Percentiles rank a stretch among this genome's conserved stretches.
Conservation (phyloP, 2,113 vertebrate species). For the Casuarius casuarius region DNA sequence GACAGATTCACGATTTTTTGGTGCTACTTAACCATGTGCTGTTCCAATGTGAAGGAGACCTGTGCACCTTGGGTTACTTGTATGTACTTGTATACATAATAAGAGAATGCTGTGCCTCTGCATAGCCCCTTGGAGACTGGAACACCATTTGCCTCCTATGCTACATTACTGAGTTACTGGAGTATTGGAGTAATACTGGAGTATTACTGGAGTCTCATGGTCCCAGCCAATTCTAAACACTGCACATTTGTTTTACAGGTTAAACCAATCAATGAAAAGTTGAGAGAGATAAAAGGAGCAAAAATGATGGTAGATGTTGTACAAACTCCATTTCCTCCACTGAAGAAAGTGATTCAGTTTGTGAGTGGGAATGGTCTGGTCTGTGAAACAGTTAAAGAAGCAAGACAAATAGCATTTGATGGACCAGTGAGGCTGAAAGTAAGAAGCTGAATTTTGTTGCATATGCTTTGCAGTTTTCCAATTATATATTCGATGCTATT, state of each 20-base stretch:
- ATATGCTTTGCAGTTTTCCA: neutral
- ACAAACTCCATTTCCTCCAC: constrained; percentile 76
- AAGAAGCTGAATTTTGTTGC: constrained; percentile 7
- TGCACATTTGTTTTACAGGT: constrained; percentile 76
- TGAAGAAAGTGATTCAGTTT: constrained; percentile 91
- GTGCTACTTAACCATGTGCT: neutral
- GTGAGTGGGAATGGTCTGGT: constrained; percentile 92
- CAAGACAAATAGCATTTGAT: constrained; percentile 84
- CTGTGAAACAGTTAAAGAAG: constrained; percentile 91
- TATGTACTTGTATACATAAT: neutral
- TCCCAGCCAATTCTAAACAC: neutral
- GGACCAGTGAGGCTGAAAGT: constrained; percentile 87
- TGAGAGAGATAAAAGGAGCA: constrained; percentile 86
- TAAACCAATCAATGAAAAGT: constrained; percentile 87
- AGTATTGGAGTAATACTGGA: neutral
- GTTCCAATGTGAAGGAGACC: neutral
- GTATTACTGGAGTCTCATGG: neutral
- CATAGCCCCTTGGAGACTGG: neutral
- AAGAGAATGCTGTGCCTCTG: neutral
- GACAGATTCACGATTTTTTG: neutral
- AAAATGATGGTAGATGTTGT: constrained; percentile 94
- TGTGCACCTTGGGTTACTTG: neutral
- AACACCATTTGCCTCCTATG: neutral
- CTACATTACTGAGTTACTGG: neutral
- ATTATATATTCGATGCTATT: neutral